Percentiles rank a stretch among this genome's conserved stretches.
Evolutionary conservation across 2,797 vertebrate genomes (phyloP).

Genomic region (Iguana delicatissima): DNA sequence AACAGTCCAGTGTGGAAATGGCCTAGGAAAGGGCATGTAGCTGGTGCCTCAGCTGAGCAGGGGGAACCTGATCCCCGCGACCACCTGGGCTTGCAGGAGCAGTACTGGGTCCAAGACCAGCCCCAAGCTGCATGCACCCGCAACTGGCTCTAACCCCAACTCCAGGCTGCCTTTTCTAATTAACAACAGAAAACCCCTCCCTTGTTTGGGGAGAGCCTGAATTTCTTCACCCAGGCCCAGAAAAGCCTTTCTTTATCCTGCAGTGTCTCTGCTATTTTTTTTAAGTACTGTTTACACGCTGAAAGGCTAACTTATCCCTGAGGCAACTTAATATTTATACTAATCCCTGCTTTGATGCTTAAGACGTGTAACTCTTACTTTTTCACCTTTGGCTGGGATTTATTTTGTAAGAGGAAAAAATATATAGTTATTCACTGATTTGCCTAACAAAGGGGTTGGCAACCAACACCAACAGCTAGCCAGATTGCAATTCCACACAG

Average conservation of each 20-base stretch:
- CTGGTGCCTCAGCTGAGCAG: no score
- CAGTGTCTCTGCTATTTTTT: not conserved
- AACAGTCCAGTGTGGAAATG: no score
- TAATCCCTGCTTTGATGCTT: not conserved
- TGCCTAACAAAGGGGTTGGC: not conserved
- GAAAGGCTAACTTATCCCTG: not conserved
- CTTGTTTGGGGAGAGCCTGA: not conserved
- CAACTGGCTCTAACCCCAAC: no score
- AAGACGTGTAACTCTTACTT: not conserved
- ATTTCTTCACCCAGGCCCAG: not conserved
- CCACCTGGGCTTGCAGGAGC: no score
- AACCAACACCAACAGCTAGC: not conserved
- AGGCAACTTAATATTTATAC: not conserved
- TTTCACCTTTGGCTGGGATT: not conserved
- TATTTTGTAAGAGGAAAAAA: not conserved
- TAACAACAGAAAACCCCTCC: not conserved
- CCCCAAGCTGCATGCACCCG: no score
- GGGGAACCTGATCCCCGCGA: no score
- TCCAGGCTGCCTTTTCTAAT: not conserved
- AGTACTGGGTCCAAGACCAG: no score
- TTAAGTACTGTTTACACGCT: not conserved
- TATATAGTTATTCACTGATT: not conserved
- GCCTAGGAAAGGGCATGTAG: no score
- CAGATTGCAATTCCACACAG: no score
- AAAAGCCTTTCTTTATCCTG: not conserved